Percentiles rank a stretch among this genome's conserved stretches.
These are phyloP conservation scores for Carollia perspicillata DNA, from an alignment of 2,113 vertebrate species.

Conservation along the genomic window DNA sequence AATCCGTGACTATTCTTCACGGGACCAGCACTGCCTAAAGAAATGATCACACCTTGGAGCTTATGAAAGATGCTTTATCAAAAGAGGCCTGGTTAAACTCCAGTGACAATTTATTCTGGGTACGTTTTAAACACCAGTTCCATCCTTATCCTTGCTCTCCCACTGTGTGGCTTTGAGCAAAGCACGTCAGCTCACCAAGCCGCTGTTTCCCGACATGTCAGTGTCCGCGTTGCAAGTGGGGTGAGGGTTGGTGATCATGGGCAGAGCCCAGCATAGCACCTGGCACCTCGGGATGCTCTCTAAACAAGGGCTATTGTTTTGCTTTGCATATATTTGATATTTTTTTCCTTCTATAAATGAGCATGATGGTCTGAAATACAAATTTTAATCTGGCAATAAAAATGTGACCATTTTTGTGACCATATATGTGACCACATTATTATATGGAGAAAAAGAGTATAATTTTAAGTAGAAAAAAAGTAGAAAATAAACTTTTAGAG, in stretches of 20 bases:
- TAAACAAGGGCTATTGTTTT: not conserved
- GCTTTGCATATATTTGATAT: not conserved
- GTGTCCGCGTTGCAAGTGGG: not conserved
- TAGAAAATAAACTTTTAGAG: not conserved
- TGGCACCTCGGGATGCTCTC: not conserved
- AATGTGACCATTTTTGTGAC: too few relatives aligned
- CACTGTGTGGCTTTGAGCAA: not conserved
- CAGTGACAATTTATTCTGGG: not conserved
- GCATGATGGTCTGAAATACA: not conserved
- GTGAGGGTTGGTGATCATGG: not conserved
- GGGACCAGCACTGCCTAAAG: conserved; percentile 22
- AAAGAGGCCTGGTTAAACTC: conserved; percentile 59
- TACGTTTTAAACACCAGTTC: not conserved
- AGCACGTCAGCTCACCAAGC: not conserved
- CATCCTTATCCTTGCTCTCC: not conserved
- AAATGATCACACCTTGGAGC: conserved; percentile 61
- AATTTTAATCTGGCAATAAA: conserved; percentile 41
- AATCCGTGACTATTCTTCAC: conserved; percentile 60
- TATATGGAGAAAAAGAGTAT: not conserved
- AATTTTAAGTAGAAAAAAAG: not conserved
- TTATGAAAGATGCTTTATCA: conserved; percentile 49
- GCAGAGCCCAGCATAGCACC: not conserved
- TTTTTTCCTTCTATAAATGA: not conserved
- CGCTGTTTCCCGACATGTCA: not conserved
- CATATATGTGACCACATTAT: too few relatives aligned